These are phyloP conservation scores for Pyrgus malvae DNA, from an alignment of 2,888 invertebrate species.

Conservation along the genomic window DNA sequence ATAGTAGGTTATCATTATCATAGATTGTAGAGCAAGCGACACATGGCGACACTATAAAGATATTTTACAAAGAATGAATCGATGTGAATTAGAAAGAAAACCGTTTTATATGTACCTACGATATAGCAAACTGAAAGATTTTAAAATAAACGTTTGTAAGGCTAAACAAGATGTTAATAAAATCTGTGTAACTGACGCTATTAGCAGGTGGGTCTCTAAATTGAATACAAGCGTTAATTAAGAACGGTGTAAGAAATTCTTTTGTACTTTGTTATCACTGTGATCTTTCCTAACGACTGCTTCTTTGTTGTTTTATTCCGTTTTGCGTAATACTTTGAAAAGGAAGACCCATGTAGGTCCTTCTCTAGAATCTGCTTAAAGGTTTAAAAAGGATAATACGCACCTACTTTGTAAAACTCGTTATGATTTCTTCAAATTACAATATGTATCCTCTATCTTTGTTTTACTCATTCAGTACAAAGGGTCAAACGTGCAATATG, in stretches of 20 bases:
- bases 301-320: slow-evolving; percentile 29
- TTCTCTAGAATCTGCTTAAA: slow-evolving; percentile 10
- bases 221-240: slow-evolving; percentile 60
- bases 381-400: slow-evolving; percentile 10
- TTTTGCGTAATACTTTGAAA: slow-evolving; percentile 30
- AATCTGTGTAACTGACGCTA: slow-evolving; percentile 28
- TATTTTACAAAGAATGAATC: too few species aligned
- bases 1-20: too few species aligned
- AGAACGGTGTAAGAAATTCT: slow-evolving; percentile 39
- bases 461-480: not conserved
- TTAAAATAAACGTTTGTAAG: too few species aligned
- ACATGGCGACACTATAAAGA: too few species aligned
- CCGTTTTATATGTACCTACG: too few species aligned
- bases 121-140: too few species aligned
- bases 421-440: not conserved
- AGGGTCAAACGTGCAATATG: not conserved
- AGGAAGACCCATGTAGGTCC: not conserved
- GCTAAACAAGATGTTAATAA: not conserved
- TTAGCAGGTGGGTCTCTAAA: slow-evolving; percentile 48
- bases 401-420: too few species aligned
- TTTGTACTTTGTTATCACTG: slow-evolving; percentile 42
- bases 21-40: too few species aligned
- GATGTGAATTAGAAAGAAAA: too few species aligned
- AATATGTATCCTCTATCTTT: not conserved
- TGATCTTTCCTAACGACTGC: slow-evolving; percentile 45